Percentiles rank a stretch among this genome's conserved stretches.
phyloP scores from a whole-genome alignment of 2,797 vertebrate genomes.

The Lithobates pipiens region DNA sequence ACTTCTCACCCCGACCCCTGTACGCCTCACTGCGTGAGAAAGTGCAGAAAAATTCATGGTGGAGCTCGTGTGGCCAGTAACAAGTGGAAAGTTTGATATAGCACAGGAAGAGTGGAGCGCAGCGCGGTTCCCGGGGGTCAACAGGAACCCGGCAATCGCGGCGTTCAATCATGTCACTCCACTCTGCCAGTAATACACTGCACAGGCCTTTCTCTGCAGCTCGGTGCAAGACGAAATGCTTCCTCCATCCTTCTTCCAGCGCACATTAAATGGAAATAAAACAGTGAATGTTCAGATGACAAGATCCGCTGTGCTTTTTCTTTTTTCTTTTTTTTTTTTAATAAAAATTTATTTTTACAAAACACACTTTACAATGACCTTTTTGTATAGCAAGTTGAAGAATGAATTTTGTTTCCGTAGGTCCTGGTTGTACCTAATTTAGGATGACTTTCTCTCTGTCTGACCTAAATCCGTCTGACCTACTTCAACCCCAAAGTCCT shows the following conservation, averaged over 20 bases:
- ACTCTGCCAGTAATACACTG: slow-evolving; percentile 13
- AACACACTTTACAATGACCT: too few relatives aligned
- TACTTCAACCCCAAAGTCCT: too few relatives aligned
- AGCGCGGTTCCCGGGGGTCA: slow-evolving; percentile 15
- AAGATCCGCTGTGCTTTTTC: background rate
- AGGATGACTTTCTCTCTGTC: too few relatives aligned
- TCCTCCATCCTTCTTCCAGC: background rate
- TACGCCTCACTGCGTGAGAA: background rate
- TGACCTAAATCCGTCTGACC: too few relatives aligned
- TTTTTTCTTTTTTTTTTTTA: too few relatives aligned
- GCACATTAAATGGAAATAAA: slow-evolving; percentile 22
- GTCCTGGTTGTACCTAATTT: too few relatives aligned
- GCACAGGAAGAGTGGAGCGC: slow-evolving; percentile 38
- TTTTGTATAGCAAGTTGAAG: too few relatives aligned
- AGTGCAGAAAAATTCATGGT: slow-evolving; percentile 18
- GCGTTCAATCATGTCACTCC: slow-evolving; percentile 52
- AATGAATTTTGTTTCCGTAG: too few relatives aligned
- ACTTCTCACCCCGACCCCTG: too few relatives aligned
- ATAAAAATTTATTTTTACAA: too few relatives aligned
- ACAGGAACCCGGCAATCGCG: slow-evolving; percentile 47
- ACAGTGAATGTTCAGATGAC: background rate
- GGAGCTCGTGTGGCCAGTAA: slow-evolving; percentile 43
- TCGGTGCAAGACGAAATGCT: background rate
- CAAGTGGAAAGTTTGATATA: slow-evolving; percentile 47
- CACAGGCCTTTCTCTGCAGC: slow-evolving; percentile 1